phyloP scores from a whole-genome alignment of 1,140 invertebrate species.

The Micrasema longulum region DNA sequence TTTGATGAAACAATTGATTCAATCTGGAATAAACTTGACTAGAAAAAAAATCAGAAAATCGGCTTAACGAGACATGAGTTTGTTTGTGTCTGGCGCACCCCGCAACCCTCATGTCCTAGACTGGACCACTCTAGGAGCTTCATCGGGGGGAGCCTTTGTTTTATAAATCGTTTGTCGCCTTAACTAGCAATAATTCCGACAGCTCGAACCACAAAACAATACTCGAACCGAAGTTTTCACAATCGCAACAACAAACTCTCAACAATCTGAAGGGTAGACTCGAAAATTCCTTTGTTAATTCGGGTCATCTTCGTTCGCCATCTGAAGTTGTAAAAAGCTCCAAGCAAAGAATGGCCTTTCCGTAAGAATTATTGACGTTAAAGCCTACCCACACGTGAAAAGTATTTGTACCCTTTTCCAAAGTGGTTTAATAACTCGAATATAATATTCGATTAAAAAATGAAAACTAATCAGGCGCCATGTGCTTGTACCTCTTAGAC shows the following conservation, averaged over 20 bases:
- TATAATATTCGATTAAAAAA: slow-evolving; percentile 1
- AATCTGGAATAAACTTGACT: slow-evolving; percentile 20
- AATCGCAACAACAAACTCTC: not conserved
- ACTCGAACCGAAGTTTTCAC: not conserved
- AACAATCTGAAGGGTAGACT: too few relatives aligned
- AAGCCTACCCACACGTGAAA: not conserved
- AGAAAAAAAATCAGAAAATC: slow-evolving; percentile 38
- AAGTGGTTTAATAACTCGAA: not conserved
- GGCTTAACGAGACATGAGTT: slow-evolving; percentile 20
- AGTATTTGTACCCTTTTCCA: not conserved
- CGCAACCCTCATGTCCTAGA: not conserved
- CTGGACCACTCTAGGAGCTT: not conserved
- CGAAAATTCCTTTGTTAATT: too few relatives aligned
- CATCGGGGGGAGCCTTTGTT: slow-evolving; percentile 35
- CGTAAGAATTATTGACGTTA: too few relatives aligned
- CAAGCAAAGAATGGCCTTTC: too few relatives aligned
- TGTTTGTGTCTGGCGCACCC: slow-evolving; percentile 34
- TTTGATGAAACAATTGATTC: slow-evolving; percentile 33
- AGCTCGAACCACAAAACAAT: slow-evolving; percentile 12
- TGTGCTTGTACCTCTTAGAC: not conserved
- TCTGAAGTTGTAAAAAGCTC: too few relatives aligned
- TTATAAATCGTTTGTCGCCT: slow-evolving; percentile 40
- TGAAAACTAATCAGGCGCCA: slow-evolving; percentile 32
- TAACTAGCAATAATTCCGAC: not conserved
- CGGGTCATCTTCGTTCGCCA: too few relatives aligned